These are phyloP conservation scores for Ormyrus nitidulus DNA, from an alignment of 2,888 invertebrate genomes.

Conservation along the genomic window DNA sequence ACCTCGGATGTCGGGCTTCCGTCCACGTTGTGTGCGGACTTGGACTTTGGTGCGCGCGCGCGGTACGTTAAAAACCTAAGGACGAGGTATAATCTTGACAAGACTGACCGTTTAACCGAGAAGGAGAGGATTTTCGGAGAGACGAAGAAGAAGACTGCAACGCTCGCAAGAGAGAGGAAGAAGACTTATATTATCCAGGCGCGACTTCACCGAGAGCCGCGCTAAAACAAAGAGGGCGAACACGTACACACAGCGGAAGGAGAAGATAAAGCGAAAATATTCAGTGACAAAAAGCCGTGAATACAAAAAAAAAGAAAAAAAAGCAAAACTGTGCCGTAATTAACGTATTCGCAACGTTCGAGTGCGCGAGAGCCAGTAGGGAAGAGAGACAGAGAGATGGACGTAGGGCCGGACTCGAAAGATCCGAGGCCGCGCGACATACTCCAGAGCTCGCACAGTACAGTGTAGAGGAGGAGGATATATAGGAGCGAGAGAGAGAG, in stretches of 20 bases:
- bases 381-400: conserved; percentile 57
- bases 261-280: no score
- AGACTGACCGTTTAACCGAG: neutral
- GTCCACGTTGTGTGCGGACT: conserved; percentile 36
- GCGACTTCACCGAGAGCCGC: neutral
- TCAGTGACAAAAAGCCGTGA: no score
- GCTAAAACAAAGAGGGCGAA: no score
- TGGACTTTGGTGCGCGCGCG: conserved; percentile 36
- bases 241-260: no score
- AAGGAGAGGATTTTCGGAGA: neutral
- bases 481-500: conserved; percentile 2
- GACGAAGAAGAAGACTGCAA: conserved; percentile 33
- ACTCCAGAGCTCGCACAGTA: conserved; percentile 23
- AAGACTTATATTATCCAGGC: conserved; percentile 13
- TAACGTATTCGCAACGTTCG: neutral
- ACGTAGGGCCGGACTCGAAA: conserved; percentile 60
- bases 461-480: conserved; percentile 19
- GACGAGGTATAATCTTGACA: neutral
- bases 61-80: neutral
- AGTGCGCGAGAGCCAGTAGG: conserved; percentile 6
- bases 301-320: neutral
- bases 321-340: neutral
- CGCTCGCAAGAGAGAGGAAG: conserved; percentile 16
- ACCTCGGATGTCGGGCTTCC: conserved; percentile 29
- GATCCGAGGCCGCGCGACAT: conserved; percentile 57